Evolutionary conservation across 2,888 invertebrate genomes (phyloP).

Genomic region (Drosophila anomelani): DNA sequence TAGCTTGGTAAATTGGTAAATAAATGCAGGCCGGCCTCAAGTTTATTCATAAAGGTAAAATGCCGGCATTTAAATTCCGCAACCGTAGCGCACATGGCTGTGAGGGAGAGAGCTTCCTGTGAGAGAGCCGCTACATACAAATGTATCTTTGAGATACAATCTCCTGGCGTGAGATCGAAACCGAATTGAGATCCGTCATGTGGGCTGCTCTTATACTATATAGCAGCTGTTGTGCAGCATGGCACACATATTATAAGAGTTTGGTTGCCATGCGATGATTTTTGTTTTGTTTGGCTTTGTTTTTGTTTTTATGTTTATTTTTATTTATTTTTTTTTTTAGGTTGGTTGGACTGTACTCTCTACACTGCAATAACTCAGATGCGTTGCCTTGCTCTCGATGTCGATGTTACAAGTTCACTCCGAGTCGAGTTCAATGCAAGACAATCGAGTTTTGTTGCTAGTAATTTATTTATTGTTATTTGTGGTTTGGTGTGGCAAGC

Average conservation of each 20-base stretch:
- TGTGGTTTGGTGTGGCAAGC: slow-evolving; percentile 40
- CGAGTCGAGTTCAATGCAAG: slow-evolving; percentile 60
- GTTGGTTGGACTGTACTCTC: slow-evolving; percentile 23
- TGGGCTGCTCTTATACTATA: slow-evolving; percentile 22
- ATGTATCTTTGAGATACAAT: slow-evolving; percentile 2
- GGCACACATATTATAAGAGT: slow-evolving; percentile 30
- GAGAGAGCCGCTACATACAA: slow-evolving; percentile 1
- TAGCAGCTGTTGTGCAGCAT: slow-evolving; percentile 39
- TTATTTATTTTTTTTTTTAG: not conserved
- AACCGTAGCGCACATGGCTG: slow-evolving; percentile 5
- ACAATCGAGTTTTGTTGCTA: slow-evolving; percentile 57
- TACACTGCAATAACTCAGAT: slow-evolving; percentile 15
- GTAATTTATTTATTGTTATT: slow-evolving; percentile 23
- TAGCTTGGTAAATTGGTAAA: slow-evolving; percentile 48
- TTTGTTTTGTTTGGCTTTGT: slow-evolving; percentile 32
- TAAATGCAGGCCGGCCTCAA: slow-evolving; percentile 62
- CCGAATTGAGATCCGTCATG: slow-evolving; percentile 5
- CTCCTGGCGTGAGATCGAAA: slow-evolving; percentile 34
- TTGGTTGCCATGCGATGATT: slow-evolving; percentile 38
- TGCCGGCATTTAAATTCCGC: slow-evolving; percentile 69
- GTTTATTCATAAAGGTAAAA: slow-evolving; percentile 72
- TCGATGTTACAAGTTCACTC: slow-evolving; percentile 39
- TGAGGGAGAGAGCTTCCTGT: slow-evolving; percentile 17
- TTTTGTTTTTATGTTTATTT: slow-evolving; percentile 2
- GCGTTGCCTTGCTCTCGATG: slow-evolving; percentile 13